Evolutionary conservation across 2,888 invertebrate genomes (phyloP).

Genomic region (Drosophila atripex): DNA sequence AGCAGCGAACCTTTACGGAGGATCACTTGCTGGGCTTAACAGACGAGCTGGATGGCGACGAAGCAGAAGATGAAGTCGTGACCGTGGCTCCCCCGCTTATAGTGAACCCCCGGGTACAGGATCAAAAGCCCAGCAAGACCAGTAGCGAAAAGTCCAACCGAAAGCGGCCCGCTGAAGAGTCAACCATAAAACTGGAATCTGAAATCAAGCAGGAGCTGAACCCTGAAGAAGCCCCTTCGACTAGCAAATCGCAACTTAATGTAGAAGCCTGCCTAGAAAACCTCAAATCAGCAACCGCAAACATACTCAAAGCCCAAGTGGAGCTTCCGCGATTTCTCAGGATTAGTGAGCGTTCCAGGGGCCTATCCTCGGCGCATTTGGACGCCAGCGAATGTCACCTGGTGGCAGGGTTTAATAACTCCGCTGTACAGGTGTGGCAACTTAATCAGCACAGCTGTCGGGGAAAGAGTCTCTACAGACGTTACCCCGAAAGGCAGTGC

Average conservation of each 20-base stretch:
- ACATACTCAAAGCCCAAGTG: conserved; percentile 66
- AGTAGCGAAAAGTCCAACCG: conserved; percentile 41
- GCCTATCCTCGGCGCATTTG: conserved; percentile 76
- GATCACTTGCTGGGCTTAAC: conserved; percentile 67
- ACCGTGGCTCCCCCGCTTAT: conserved; percentile 14
- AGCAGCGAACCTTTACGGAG: conserved; percentile 74
- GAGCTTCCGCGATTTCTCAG: conserved; percentile 72
- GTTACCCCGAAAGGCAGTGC: conserved; percentile 68
- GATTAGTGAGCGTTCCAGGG: conserved; percentile 68
- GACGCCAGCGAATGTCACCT: conserved; percentile 82
- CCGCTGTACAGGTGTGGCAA: conserved; percentile 82
- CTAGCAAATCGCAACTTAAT: conserved; percentile 41
- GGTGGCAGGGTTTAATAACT: conserved; percentile 82
- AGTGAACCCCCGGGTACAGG: conserved; percentile 20
- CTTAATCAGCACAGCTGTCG: conserved; percentile 78
- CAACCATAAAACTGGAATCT: conserved; percentile 57
- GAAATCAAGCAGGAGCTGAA: conserved; percentile 67
- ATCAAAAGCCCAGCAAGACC: conserved; percentile 43
- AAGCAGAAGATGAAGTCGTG: conserved; percentile 37
- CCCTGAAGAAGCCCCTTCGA: conserved; percentile 25
- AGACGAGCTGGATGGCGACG: conserved; percentile 62
- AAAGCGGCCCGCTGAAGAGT: conserved; percentile 65
- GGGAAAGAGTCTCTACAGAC: conserved; percentile 80
- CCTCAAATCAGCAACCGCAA: conserved; percentile 57
- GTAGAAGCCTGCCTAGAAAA: conserved; percentile 63